Conservation (phyloP, 2,797 vertebrate species). For the Zonotrichia albicollis region DNA sequence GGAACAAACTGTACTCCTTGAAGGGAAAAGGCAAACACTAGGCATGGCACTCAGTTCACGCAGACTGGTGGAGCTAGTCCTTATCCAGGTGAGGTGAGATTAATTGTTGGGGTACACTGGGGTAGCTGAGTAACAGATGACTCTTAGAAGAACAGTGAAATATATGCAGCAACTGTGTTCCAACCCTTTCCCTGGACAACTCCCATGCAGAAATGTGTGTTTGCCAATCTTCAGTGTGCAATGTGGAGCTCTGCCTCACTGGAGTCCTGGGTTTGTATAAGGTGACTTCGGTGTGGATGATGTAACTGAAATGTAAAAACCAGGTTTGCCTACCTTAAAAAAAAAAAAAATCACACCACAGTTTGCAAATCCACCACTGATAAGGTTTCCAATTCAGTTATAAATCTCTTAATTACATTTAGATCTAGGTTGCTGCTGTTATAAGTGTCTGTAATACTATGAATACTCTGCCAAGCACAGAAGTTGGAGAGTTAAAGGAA, state of each 20-base stretch:
- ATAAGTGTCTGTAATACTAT: background rate
- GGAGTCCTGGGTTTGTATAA: background rate
- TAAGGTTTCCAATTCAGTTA: background rate
- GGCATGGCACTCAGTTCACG: background rate
- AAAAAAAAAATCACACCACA: background rate
- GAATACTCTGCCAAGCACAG: background rate
- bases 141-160: background rate
- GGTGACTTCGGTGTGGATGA: background rate
- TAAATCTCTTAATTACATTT: background rate
- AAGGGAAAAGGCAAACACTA: background rate
- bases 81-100: background rate
- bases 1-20: background rate
- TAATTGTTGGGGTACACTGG: background rate
- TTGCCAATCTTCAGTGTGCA: background rate
- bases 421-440: background rate
- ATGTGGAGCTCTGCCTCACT: background rate
- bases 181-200: background rate
- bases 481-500: slow-evolving; percentile 19
- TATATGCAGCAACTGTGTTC: background rate
- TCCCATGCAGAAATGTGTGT: background rate
- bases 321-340: background rate
- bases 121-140: background rate
- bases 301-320: background rate
- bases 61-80: background rate
- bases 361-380: background rate